A percentile compares a stretch with the other conserved stretches of the same genome.
phyloP scores from a whole-genome alignment of 2,113 vertebrate genomes.

The Rhabdomys dilectus region DNA sequence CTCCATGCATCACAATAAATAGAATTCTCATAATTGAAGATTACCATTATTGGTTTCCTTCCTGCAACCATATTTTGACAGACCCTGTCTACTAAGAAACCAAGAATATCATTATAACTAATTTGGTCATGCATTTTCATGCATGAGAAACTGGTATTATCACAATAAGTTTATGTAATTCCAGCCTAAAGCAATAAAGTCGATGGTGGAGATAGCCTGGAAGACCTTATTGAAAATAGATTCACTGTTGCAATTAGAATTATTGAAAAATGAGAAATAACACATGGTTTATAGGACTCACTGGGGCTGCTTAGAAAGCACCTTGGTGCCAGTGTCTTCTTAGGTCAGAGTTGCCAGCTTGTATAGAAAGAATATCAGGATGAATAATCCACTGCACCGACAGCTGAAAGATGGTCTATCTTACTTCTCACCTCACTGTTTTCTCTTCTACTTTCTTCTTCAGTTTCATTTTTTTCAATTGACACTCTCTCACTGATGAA shows the following conservation, averaged over 20 bases:
- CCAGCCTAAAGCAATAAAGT: conserved; percentile 46
- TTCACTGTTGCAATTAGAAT: conserved; percentile 53
- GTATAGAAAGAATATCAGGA: background rate
- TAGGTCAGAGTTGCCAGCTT: background rate
- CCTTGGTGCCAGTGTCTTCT: background rate
- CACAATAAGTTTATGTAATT: conserved; percentile 62
- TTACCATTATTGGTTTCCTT: conserved; percentile 16
- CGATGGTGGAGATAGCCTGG: conserved; percentile 11
- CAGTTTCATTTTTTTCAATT: background rate
- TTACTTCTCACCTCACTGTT: no score
- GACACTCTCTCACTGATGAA: background rate
- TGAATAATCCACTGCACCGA: background rate
- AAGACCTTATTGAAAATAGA: conserved; percentile 24
- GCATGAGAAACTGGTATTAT: conserved; percentile 45
- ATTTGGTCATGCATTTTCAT: conserved; percentile 58
- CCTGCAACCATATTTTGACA: conserved; percentile 42
- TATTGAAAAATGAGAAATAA: conserved; percentile 59
- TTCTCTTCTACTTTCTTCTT: background rate
- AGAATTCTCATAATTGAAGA: background rate
- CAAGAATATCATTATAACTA: conserved; percentile 38
- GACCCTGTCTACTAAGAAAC: conserved; percentile 37
- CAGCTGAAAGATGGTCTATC: background rate
- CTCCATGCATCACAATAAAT: background rate
- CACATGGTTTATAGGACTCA: background rate
- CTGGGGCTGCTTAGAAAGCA: background rate